These are phyloP conservation scores for Anagrus nilaparvatae DNA, from an alignment of 1,140 invertebrate genomes.

Conservation along the genomic window DNA sequence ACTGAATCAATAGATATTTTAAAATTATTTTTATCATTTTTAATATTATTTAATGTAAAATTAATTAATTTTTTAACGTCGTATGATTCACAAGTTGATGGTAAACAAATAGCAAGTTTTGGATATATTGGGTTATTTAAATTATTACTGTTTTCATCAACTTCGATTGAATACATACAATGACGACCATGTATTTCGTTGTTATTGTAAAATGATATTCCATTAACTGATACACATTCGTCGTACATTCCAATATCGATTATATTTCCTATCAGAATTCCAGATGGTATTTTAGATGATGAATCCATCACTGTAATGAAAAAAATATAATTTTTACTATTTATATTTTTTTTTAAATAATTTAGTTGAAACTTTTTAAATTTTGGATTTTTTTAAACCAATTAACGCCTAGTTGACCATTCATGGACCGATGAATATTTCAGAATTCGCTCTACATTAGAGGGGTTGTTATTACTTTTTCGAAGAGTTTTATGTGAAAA, in stretches of 20 bases:
- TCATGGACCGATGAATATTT: too few relatives aligned
- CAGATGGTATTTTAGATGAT: slow-evolving; percentile 26
- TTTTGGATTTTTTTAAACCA: too few relatives aligned
- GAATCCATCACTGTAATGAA: slow-evolving; percentile 30
- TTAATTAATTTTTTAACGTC: slow-evolving; percentile 12
- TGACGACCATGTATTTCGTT: slow-evolving; percentile 13
- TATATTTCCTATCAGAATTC: slow-evolving; percentile 26
- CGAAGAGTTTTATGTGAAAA: too few relatives aligned
- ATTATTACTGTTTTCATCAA: neutral
- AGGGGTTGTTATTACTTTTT: too few relatives aligned
- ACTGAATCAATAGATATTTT: too few relatives aligned
- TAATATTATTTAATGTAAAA: too few relatives aligned
- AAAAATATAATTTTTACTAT: too few relatives aligned
- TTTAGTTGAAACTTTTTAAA: too few relatives aligned
- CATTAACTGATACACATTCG: slow-evolving; percentile 24
- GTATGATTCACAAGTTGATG: slow-evolving; percentile 12
- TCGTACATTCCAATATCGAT: slow-evolving; percentile 28
- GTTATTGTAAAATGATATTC: slow-evolving; percentile 1
- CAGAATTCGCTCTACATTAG: too few relatives aligned
- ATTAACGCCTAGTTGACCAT: too few relatives aligned
- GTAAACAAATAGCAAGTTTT: slow-evolving; percentile 17
- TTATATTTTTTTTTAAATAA: too few relatives aligned
- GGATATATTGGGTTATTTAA: neutral
- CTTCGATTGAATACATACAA: slow-evolving; percentile 15
- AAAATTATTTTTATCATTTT: too few relatives aligned